Percentiles rank a stretch among this genome's conserved stretches.
These are phyloP conservation scores for Lithophane leautieri DNA, from an alignment of 2,888 invertebrate species.

Conservation along the genomic window DNA sequence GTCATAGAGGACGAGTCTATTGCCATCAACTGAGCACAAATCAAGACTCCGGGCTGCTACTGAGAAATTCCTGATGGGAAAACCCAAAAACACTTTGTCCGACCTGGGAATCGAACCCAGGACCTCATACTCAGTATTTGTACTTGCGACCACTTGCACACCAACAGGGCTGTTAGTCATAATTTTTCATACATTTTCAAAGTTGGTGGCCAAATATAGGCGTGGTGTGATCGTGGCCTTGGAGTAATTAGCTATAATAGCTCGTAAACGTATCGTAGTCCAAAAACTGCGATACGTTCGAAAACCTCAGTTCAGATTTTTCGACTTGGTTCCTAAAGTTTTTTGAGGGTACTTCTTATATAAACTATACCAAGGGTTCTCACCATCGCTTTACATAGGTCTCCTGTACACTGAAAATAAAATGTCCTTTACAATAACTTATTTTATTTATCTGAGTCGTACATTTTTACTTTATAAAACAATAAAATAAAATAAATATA, in stretches of 20 bases:
- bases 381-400: neutral
- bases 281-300: too few relatives aligned
- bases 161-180: neutral
- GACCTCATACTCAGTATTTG: neutral
- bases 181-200: neutral
- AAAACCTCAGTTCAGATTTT: too few relatives aligned
- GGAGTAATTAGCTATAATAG: neutral
- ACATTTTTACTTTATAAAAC: too few relatives aligned
- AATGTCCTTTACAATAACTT: neutral
- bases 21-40: neutral
- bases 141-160: neutral
- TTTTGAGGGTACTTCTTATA: neutral
- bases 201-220: neutral
- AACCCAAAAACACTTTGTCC: neutral
- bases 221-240: neutral
- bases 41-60: neutral
- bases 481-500: too few relatives aligned
- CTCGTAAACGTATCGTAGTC: neutral
- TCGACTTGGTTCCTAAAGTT: too few relatives aligned
- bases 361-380: neutral
- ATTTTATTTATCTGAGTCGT: too few relatives aligned
- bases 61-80: neutral
- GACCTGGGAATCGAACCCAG: neutral
- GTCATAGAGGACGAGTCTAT: neutral
- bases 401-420: constrained; percentile 3